phyloP scores from a whole-genome alignment of 64 coral and sea anemone species.

The Dendrophyllia cribrosa region DNA sequence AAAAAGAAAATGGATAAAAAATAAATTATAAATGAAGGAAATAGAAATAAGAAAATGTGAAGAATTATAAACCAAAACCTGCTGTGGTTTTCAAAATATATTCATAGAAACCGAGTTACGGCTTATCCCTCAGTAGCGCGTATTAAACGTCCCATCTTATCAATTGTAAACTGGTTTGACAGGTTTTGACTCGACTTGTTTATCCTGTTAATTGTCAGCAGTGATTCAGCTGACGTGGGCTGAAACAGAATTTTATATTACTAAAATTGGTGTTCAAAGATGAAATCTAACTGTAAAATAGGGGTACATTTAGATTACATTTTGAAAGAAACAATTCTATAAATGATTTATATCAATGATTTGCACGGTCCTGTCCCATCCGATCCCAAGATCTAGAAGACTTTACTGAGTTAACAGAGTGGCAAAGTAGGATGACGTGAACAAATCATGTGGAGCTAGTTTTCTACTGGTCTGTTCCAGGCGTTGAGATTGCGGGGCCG shows the following conservation, averaged over 20 bases:
- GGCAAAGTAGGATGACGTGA: no score
- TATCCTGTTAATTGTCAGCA: not conserved
- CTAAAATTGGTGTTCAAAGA: no score
- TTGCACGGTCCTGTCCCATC: no score
- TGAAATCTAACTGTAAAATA: no score
- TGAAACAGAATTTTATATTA: not conserved
- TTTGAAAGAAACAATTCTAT: no score
- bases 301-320: no score
- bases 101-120: not conserved
- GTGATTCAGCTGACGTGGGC: not conserved
- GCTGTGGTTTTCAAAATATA: not conserved
- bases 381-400: no score
- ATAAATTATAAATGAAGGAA: not conserved
- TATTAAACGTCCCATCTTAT: not conserved
- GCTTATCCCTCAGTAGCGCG: not conserved
- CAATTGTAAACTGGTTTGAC: constrained; percentile 7
- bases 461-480: no score
- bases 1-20: not conserved
- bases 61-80: not conserved
- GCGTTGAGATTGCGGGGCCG: no score
- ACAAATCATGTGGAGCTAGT: no score
- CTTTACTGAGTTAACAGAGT: no score
- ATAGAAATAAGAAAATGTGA: not conserved
- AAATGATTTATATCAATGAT: no score
- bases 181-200: constrained; percentile 21